Conservation (phyloP, 2,888 invertebrate species). For the Mesorhabditis sp. region DNA sequence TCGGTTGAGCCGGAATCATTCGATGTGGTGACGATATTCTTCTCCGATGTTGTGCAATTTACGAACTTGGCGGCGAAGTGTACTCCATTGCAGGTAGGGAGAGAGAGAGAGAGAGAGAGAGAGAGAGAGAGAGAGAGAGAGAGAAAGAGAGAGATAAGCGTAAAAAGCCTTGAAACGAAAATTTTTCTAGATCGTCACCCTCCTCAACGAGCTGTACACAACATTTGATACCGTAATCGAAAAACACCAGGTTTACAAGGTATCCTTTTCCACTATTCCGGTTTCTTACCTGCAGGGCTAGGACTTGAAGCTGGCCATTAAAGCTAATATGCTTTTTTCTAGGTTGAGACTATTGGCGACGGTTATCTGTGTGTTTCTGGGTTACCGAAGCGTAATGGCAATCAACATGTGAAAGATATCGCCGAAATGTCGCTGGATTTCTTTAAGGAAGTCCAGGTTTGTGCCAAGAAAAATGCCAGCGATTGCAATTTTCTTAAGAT, state of each 20-base stretch:
- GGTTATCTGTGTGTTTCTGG: constrained; percentile 8
- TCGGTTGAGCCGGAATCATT: constrained; percentile 39
- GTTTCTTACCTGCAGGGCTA: not conserved
- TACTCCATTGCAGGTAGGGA: constrained; percentile 36
- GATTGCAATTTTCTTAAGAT: not conserved
- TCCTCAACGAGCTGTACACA: constrained; percentile 54
- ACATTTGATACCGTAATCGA: constrained; percentile 53
- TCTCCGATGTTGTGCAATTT: constrained; percentile 46
- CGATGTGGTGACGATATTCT: constrained; percentile 41
- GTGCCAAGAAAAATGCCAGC: not conserved
- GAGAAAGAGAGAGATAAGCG: not conserved
- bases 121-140: not conserved
- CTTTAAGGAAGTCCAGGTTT: constrained; percentile 15
- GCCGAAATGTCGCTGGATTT: constrained; percentile 29
- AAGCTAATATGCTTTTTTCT: not conserved
- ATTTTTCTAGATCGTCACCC: constrained; percentile 44
- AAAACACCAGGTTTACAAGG: constrained; percentile 53
- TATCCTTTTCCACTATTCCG: constrained; percentile 7
- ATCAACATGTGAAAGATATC: constrained; percentile 3
- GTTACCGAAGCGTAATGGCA: constrained; percentile 6
- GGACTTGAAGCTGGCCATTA: no score
- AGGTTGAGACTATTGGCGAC: constrained; percentile 9
- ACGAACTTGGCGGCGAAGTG: constrained; percentile 37
- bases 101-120: no score
- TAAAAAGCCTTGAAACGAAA: not conserved